phyloP scores from a whole-genome alignment of 2,888 invertebrate genomes.

The Lymantria dispar region DNA sequence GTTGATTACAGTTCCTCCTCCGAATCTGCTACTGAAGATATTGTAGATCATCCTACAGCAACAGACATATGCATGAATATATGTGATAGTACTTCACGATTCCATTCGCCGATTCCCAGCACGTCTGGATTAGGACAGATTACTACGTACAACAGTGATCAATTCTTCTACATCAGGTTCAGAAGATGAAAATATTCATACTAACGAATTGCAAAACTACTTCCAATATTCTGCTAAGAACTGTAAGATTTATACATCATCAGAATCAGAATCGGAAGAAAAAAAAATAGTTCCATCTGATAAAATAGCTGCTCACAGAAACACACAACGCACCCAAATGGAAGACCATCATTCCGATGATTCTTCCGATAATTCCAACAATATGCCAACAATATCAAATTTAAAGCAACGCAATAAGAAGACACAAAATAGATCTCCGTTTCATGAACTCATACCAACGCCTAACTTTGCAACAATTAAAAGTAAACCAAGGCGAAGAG shows the following conservation, averaged over 20 bases:
- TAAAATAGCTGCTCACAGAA: background rate
- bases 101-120: background rate
- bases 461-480: constrained; percentile 13
- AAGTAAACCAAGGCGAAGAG: constrained; percentile 12
- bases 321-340: background rate
- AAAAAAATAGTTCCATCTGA: background rate
- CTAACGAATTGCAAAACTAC: background rate
- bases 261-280: constrained; percentile 1
- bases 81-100: background rate
- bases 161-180: background rate
- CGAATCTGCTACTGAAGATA: background rate
- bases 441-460: constrained; percentile 16
- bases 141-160: background rate
- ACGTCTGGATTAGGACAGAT: background rate
- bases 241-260: background rate
- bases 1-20: background rate
- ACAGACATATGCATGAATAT: background rate
- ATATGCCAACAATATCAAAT: no score
- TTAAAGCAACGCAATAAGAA: background rate
- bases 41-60: background rate
- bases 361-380: constrained; percentile 4
- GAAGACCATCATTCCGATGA: background rate
- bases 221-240: background rate
- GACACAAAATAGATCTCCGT: constrained; percentile 4
- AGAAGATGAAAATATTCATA: no score